Conservation (phyloP, 1,140 invertebrate genomes). For the Acyrthosiphon pisum region DNA sequence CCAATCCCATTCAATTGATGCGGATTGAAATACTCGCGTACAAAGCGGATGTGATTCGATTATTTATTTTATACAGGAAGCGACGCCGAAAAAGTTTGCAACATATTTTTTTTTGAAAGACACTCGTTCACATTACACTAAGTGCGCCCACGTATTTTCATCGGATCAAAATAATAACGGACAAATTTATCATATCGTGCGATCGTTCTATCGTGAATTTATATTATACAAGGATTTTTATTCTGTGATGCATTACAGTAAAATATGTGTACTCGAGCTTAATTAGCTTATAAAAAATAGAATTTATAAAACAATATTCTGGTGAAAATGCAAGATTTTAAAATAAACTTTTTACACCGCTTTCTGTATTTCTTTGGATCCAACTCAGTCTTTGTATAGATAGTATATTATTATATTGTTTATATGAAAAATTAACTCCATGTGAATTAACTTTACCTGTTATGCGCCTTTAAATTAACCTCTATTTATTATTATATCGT, state of each 20-base stretch:
- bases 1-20: conserved; percentile 15
- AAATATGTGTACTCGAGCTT: not conserved
- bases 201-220: not conserved
- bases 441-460: not conserved
- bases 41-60: conserved; percentile 14
- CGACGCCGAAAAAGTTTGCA: not conserved
- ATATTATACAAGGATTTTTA: not conserved
- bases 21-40: not conserved
- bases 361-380: not conserved
- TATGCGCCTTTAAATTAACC: not conserved
- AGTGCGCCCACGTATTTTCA: not conserved
- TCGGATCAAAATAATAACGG: not conserved
- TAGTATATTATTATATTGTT: not conserved
- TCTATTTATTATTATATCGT: not conserved
- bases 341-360: not conserved
- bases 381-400: not conserved
- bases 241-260: not conserved
- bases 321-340: not conserved
- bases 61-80: not conserved
- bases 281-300: not conserved
- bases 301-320: not conserved
- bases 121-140: not conserved
- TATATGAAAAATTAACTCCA: not conserved
- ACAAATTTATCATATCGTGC: not conserved
- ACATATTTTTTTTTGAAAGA: conserved; percentile 8